phyloP scores from a whole-genome alignment of 2,797 vertebrate species.

The Cossypha dichroa region DNA sequence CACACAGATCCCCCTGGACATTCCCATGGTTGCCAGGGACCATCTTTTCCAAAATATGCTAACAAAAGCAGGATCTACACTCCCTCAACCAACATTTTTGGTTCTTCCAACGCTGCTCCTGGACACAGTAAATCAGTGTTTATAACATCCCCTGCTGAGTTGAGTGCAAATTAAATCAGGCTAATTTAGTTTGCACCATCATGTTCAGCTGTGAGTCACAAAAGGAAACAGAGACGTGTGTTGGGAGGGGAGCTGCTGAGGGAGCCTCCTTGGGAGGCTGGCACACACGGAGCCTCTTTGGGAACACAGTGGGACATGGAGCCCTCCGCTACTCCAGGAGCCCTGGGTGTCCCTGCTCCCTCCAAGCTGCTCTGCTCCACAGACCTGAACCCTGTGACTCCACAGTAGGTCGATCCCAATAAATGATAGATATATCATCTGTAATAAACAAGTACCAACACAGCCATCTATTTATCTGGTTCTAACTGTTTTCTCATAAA shows the following conservation, averaged over 20 bases:
- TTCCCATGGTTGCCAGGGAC: rapidly evolving
- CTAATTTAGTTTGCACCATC: slow-evolving; percentile 28
- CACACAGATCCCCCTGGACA: background rate
- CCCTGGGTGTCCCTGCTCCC: background rate
- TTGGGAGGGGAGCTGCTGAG: background rate
- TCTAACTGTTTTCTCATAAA: slow-evolving; percentile 24
- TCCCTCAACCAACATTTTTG: background rate
- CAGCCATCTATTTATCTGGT: background rate
- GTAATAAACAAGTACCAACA: background rate
- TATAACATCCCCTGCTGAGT: background rate
- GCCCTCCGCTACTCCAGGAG: background rate
- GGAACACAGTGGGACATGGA: background rate
- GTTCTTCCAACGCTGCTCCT: background rate
- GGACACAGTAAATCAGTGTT: slow-evolving; percentile 36
- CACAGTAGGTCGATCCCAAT: background rate
- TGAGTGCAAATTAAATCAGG: slow-evolving; percentile 49
- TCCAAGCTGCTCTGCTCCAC: background rate
- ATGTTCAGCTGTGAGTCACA: background rate
- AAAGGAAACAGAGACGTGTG: background rate
- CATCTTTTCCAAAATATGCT: rapidly evolving
- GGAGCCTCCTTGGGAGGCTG: background rate
- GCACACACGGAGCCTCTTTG: rapidly evolving
- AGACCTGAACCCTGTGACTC: background rate
- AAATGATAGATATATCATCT: background rate
- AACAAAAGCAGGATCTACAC: background rate